Evolutionary conservation across 2,797 vertebrate genomes (phyloP), one percentile per base, ranked within the genome.

Genomic region (Catharus ustulatus): DNA sequence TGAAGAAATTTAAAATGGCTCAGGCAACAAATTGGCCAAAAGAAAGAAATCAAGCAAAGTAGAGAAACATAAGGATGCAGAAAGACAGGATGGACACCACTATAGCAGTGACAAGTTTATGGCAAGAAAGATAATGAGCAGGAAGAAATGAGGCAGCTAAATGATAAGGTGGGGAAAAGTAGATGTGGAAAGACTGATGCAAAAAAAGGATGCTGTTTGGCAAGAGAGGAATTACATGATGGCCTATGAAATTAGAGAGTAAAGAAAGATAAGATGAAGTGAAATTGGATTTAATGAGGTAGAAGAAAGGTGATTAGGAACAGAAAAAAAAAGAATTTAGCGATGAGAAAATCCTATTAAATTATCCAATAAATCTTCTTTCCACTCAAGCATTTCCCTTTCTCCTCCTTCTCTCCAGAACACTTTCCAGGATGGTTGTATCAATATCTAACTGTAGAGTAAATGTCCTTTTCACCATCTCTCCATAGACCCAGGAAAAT

Each of bases 261-360:
- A 94, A 95, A 95, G 74, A 89, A 93, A 81, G 89, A 83, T 94
- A 79, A 63, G 76, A 91, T 86, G 89, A 91, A 84, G 57, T 91
- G 67, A 96, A 95, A 94, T 94, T 92, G 91, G 87, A 90, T 95
- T 95, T 96, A 96, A 96, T 97, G 95, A 95, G 91, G 85, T 96
- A 96, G 94, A 95, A 93, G 89, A 95, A 96, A 96, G 94, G 95
- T 96, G 95, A 95, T 97, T 95, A 96, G 91, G 34, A 49, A 76
- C 63, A 90, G 89, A 95, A 94, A 84, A 96, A 96, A 96, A 96
- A 90, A 96, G 83, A 94, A 95, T 96, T 96, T 96, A 96, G 89
- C 90, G 85, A 95, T 88, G 93, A 93, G 83, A 97, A 97, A 94
- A 96, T 96, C 67, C 63, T 96, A 42, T 91, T 97, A 97, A 96